Evolutionary conservation across 2,888 invertebrate species (phyloP).

Genomic region (Lacanobia wlatinum): DNA sequence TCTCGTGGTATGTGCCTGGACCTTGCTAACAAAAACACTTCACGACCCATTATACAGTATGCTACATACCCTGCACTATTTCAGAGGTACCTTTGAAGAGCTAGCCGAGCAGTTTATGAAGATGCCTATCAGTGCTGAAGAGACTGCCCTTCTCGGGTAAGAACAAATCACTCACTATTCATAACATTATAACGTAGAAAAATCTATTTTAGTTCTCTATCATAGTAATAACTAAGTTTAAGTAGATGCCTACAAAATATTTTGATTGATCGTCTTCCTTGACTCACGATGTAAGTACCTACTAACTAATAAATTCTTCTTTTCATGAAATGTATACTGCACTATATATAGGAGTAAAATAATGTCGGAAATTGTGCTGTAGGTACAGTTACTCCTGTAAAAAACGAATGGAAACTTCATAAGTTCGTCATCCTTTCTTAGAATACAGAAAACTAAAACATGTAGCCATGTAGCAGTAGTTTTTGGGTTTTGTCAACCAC

Average conservation of each 20-base stretch:
- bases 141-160: conserved; percentile 97
- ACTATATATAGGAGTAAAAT: too few species aligned
- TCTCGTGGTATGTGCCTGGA: conserved; percentile 57
- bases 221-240: neutral
- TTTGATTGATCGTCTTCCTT: neutral
- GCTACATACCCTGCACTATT: conserved; percentile 78
- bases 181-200: conserved; percentile 11
- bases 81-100: conserved; percentile 73
- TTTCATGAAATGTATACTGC: too few species aligned
- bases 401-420: neutral
- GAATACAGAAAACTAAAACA: neutral
- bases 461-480: too few species aligned
- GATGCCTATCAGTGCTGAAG: conserved; percentile 95
- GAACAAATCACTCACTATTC: conserved; percentile 73
- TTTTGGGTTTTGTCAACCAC: neutral
- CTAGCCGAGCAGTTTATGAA: conserved; percentile 79
- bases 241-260: neutral
- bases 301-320: too few species aligned
- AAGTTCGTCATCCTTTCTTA: neutral
- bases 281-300: too few species aligned
- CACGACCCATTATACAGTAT: conserved; percentile 78
- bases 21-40: conserved; percentile 23
- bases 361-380: too few species aligned
- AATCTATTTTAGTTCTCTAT: neutral
- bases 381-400: too few species aligned